Percentiles rank a stretch among this genome's conserved stretches.
phyloP scores from a whole-genome alignment of 2,797 vertebrate species.

The Petrocephalus schoutedeni region DNA sequence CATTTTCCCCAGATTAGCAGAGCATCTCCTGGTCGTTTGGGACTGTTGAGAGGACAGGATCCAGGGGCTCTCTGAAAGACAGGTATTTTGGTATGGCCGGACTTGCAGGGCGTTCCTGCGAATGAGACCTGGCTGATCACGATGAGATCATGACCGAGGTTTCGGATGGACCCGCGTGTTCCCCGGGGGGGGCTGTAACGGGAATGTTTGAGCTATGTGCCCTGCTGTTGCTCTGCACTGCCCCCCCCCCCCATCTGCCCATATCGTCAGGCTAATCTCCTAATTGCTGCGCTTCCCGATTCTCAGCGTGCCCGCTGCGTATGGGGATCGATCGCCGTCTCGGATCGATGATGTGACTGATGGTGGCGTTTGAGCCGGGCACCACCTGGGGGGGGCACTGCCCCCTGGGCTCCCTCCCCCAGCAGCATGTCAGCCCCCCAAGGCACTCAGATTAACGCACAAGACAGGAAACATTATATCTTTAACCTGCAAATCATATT shows the following conservation, averaged over 20 bases:
- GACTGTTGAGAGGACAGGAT: not conserved
- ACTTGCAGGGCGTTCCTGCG: not conserved
- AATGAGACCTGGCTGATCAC: not conserved
- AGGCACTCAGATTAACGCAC: not conserved
- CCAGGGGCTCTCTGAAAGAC: not conserved
- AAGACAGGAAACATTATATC: not conserved
- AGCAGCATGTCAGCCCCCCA: not conserved
- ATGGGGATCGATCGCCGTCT: conserved; percentile 47
- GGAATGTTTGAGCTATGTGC: not conserved
- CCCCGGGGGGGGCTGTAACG: not conserved
- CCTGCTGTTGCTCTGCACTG: not conserved
- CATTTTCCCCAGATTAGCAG: not conserved
- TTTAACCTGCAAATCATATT: not conserved
- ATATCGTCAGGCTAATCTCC: conserved; percentile 17
- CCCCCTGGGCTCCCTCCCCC: not conserved
- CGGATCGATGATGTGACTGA: conserved; percentile 43
- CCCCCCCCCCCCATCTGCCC: not conserved
- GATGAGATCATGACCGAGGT: not conserved
- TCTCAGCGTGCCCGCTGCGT: conserved; percentile 20
- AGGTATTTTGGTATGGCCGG: not conserved
- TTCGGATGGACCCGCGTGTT: not conserved
- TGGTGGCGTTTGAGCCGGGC: conserved; percentile 30
- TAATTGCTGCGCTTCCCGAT: conserved; percentile 45
- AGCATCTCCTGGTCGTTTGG: not conserved
- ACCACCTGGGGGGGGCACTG: not conserved